Conservation (phyloP, 1,140 invertebrate species). For the Aphelenchoides besseyi region DNA sequence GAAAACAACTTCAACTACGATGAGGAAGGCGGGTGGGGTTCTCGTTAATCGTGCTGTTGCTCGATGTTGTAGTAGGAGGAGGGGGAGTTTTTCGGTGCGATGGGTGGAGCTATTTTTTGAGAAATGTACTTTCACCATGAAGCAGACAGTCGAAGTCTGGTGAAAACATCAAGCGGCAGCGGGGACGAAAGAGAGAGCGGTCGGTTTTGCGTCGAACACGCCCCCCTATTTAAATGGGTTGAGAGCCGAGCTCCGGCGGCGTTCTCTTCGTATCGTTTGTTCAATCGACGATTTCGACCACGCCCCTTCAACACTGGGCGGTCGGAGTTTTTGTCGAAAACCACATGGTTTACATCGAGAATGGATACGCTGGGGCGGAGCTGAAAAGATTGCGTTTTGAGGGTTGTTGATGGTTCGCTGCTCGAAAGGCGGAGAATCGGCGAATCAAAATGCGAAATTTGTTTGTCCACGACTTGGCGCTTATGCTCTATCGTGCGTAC, state of each 20-base stretch:
- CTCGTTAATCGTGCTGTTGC: constrained; percentile 5
- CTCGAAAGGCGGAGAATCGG: neutral
- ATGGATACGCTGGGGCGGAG: neutral
- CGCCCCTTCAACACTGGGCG: neutral
- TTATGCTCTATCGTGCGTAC: neutral
- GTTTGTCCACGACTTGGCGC: neutral
- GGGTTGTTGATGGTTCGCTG: neutral
- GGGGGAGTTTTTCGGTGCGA: constrained; percentile 2
- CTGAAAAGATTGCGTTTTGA: neutral
- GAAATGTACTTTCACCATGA: neutral
- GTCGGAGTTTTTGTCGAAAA: neutral
- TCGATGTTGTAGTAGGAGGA: constrained; percentile 5
- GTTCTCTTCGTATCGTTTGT: neutral
- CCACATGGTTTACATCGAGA: neutral
- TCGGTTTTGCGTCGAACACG: too few species aligned
- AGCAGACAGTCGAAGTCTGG: neutral
- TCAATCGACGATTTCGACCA: neutral
- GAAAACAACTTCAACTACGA: constrained; percentile 1
- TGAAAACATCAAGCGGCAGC: neutral
- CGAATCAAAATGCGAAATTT: neutral
- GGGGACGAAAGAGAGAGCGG: neutral
- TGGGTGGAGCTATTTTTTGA: neutral
- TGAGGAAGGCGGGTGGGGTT: constrained; percentile 4
- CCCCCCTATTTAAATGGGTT: neutral
- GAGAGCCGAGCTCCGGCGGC: neutral